A percentile compares a stretch with the other conserved stretches of the same genome.
phyloP scores from a whole-genome alignment of 2,797 vertebrate genomes.

The Diplodus puntazzo region DNA sequence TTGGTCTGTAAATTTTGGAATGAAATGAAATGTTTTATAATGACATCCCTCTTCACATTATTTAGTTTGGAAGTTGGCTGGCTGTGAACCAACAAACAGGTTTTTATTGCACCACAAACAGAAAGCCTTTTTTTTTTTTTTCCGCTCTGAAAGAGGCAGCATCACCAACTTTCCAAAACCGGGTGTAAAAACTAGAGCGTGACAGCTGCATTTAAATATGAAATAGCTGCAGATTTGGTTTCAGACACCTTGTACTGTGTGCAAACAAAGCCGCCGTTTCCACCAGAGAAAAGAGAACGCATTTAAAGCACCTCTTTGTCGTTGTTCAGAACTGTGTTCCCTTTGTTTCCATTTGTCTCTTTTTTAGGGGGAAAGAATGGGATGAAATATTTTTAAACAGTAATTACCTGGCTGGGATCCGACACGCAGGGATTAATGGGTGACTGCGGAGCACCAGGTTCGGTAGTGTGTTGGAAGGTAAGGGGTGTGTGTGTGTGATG shows the following conservation, averaged over 20 bases:
- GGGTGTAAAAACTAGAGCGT: constrained; percentile 82
- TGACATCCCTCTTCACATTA: constrained; percentile 25
- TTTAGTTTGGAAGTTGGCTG: constrained; percentile 53
- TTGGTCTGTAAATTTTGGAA: constrained; percentile 1
- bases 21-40: constrained; percentile 13
- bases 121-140: constrained; percentile 27
- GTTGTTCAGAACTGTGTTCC: constrained; percentile 85
- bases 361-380: constrained; percentile 91
- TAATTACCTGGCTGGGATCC: constrained; percentile 99
- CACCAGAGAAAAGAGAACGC: constrained; percentile 80
- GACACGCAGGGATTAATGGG: constrained; percentile 98
- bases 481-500: constrained; percentile 81
- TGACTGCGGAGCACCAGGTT: constrained; percentile 96
- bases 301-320: constrained; percentile 86
- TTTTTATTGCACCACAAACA: constrained; percentile 58
- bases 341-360: constrained; percentile 88
- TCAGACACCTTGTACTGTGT: constrained; percentile 86
- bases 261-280: constrained; percentile 85
- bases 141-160: constrained; percentile 64
- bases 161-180: constrained; percentile 77
- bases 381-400: constrained; percentile 99
- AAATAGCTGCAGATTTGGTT: constrained; percentile 85
- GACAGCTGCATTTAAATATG: constrained; percentile 88
- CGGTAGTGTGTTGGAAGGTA: constrained; percentile 95
- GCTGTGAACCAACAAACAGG: constrained; percentile 52